phyloP scores from a whole-genome alignment of 2,113 vertebrate genomes.

The Petromus typicus region DNA sequence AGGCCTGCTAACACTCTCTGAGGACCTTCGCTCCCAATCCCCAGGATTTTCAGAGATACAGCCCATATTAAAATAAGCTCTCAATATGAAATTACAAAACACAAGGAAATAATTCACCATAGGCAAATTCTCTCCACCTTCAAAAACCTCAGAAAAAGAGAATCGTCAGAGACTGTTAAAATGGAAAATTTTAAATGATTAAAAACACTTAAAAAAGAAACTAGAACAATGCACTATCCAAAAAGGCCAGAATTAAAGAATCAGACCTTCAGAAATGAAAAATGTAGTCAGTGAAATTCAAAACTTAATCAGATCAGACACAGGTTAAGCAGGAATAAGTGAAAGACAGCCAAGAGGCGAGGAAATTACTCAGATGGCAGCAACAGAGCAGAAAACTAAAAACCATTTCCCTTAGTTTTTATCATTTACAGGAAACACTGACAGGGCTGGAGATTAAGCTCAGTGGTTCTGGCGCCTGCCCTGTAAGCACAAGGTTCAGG shows the following conservation, averaged over 20 bases:
- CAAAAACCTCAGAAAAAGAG: not conserved
- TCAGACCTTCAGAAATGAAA: conserved; percentile 14
- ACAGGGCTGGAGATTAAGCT: no score
- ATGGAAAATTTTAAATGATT: not conserved
- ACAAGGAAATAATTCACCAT: not conserved
- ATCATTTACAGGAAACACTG: not conserved
- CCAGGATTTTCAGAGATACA: not conserved
- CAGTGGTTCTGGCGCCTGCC: no score
- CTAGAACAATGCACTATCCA: not conserved
- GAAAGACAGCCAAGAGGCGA: not conserved
- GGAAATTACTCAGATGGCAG: not conserved
- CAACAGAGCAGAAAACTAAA: not conserved
- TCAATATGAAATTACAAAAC: not conserved
- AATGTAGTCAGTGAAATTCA: not conserved
- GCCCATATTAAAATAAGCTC: not conserved
- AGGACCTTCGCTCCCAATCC: not conserved
- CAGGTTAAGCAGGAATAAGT: not conserved
- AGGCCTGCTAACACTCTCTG: not conserved
- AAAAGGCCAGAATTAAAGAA: not conserved
- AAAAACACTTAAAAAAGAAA: not conserved
- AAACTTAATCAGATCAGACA: conserved; percentile 10
- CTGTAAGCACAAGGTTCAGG: no score
- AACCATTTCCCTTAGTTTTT: not conserved
- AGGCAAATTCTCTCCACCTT: not conserved
- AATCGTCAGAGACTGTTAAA: not conserved